Conservation (phyloP, 2,888 invertebrate species). For the Tubiluchus corallicola region DNA sequence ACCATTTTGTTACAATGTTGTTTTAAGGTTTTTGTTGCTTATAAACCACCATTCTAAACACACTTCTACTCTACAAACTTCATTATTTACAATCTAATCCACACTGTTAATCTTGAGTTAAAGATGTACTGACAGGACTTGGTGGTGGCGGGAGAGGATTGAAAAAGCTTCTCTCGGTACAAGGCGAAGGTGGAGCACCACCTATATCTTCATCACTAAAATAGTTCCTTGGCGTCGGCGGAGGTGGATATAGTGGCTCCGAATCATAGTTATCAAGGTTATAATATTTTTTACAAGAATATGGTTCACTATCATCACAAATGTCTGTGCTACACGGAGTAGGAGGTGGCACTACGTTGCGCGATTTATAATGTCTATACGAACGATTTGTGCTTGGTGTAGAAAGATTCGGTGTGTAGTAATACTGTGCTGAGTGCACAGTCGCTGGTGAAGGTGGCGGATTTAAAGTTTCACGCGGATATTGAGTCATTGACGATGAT, state of each 20-base stretch:
- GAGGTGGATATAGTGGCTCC: constrained; percentile 54
- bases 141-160: constrained; percentile 67
- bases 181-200: constrained; percentile 40
- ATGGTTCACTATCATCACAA: constrained; percentile 43
- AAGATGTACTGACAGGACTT: constrained; percentile 40
- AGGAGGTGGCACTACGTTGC: constrained; percentile 58
- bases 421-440: constrained; percentile 18
- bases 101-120: constrained; percentile 15
- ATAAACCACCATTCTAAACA: too few relatives aligned
- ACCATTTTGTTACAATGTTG: too few relatives aligned
- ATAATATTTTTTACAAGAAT: constrained; percentile 16
- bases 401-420: too few relatives aligned
- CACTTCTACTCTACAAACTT: too few relatives aligned
- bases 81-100: too few relatives aligned
- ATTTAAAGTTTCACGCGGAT: constrained; percentile 61
- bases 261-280: constrained; percentile 35
- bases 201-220: constrained; percentile 39
- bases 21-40: too few relatives aligned
- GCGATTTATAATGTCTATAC: constrained; percentile 57
- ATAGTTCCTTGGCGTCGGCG: constrained; percentile 53
- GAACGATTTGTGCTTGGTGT: too few relatives aligned
- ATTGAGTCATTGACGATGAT: too few relatives aligned
- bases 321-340: constrained; percentile 88
- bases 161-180: constrained; percentile 45
- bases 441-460: constrained; percentile 73